Base-by-base conservation (phyloP, 2,888 invertebrate species). In the Galeruca laticollis region DNA sequence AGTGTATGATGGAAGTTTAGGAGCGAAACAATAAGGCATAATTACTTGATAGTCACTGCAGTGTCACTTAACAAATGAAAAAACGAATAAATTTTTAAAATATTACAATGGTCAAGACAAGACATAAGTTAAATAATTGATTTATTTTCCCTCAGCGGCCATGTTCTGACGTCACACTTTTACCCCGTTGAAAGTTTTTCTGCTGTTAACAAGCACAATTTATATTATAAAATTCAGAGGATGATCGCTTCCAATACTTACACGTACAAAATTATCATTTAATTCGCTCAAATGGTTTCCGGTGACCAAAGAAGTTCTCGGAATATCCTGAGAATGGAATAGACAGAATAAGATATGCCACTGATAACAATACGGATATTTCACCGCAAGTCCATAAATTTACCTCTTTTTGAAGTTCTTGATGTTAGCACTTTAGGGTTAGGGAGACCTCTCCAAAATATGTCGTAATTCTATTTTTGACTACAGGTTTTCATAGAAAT, bases 291-390 rank as follows among this genome's bases (percentile, higher is more conserved):
- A 18, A 49, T 18, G 9, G 18, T 54, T 54, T 54, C 13, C 54
- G 54, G 26, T 54, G 54, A 54, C 54, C 54, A 54, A 13, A 26
- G 26, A 54, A 31, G 8, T 31, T 54, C n/a, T 13, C 9, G 6
- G 54, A 31, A 54, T n/a, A 9, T 54, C 54, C 26, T 26, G 54
- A 15, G 31, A 54, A 54, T 31, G 54, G 31, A 26, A 52, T 6
- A 54, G 54, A 15, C 31, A n/a, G 31, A 54, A 31, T 26, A 26
- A 54, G 31, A 54, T 18, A 18, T 54, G n/a, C 54, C 13, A 54
- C 26, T 31, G 31, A 54, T 54, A 54, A 54, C 26, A 54, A 54
- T 31, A 26, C 54, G 54, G 13, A 31, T 54, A 26, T 31, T 54
- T 54, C 54, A 2, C 13, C 1, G 54, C 13, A 54, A 26, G 26